Base-by-base conservation (phyloP, 92 coral and sea anemone genomes). In the Parazoanthus darwini region DNA sequence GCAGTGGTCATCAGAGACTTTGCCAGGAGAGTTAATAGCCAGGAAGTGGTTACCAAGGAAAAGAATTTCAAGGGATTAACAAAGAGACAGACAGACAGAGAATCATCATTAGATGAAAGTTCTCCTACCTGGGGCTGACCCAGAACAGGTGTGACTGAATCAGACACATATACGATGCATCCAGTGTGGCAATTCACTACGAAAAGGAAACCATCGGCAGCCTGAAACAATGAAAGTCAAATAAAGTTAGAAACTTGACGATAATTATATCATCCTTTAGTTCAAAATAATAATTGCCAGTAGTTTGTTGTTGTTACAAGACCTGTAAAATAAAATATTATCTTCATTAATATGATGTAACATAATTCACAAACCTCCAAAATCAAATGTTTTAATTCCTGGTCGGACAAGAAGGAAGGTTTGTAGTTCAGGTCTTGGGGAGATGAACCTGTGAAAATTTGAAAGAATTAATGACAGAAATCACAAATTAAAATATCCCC, bases 201-300 rank as follows among this genome's bases (percentile, higher is more conserved):
- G 89, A 97, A 97, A 87, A 97, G 90, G 85, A 97, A 97, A 29
- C 99, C 99, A 91, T 96, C 99, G 2, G 99, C 99, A 59, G 99
- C 99, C 99, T 97, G 75, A 22, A 86, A 91, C 56, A 44, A 77
- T 9, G 6, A 54, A 20, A 26, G 18, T 54, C 44, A 51, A 15
- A 51, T 48, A 14, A 0, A 51, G 2, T 54, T 26, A 48, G 56
- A 43, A 29, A 63, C 39, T 50, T 33, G 18, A 23, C 78, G 25
- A 16, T 46, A 46, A 29, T 29, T 29, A 29, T 29, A 29, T 0
- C 33, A 29, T 29, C 33, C 33, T 29, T 29, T 9, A 29, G 37
- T 58, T 13, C 10, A 11, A 13, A 58, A 58, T 58, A 58, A 58
- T 58, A 58, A 0, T 18, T 63, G 70, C 26, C 18, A 15, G 66